Percentiles rank a stretch among this genome's conserved stretches.
Conservation (phyloP, 2,888 invertebrate genomes). For the Andrena praecox region DNA sequence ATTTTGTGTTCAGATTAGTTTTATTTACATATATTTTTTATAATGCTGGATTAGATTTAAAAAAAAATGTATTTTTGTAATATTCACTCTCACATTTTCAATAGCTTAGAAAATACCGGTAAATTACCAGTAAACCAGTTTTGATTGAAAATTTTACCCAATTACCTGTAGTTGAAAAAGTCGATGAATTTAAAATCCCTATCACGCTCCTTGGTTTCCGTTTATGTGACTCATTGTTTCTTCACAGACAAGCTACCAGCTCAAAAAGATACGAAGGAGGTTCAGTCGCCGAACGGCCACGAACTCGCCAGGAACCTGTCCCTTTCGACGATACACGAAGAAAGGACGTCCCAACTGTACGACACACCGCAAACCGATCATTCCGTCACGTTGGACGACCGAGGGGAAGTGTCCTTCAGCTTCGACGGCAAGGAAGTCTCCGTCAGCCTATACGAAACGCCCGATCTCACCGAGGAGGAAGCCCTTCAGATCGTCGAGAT, state of each 20-base stretch:
- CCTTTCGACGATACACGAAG: slow-evolving; percentile 95
- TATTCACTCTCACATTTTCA: no score
- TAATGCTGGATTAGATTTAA: no score
- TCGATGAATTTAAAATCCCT: no score
- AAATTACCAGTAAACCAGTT: no score
- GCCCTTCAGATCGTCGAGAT: slow-evolving; percentile 96
- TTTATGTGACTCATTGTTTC: background rate
- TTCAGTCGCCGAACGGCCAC: slow-evolving; percentile 62
- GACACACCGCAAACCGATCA: slow-evolving; percentile 91
- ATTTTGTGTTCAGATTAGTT: no score
- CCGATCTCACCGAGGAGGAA: slow-evolving; percentile 96
- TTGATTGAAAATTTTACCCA: no score
- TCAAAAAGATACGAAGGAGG: slow-evolving; percentile 67
- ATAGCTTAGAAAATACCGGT: no score
- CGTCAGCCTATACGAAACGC: slow-evolving; percentile 95
- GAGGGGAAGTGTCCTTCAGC: slow-evolving; percentile 95
- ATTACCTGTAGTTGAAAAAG: no score
- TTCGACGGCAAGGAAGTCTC: slow-evolving; percentile 97
- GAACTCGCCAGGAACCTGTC: slow-evolving; percentile 91
- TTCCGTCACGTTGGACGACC: slow-evolving; percentile 91
- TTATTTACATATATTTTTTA: no score
- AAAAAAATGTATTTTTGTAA: no score
- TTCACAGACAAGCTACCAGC: slow-evolving; percentile 62
- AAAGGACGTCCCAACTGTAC: slow-evolving; percentile 94
- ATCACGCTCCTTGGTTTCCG: no score